A percentile compares a stretch with the other conserved stretches of the same genome.
Evolutionary conservation across 2,797 vertebrate genomes (phyloP).

Genomic region (Rhinophrynus dorsalis): DNA sequence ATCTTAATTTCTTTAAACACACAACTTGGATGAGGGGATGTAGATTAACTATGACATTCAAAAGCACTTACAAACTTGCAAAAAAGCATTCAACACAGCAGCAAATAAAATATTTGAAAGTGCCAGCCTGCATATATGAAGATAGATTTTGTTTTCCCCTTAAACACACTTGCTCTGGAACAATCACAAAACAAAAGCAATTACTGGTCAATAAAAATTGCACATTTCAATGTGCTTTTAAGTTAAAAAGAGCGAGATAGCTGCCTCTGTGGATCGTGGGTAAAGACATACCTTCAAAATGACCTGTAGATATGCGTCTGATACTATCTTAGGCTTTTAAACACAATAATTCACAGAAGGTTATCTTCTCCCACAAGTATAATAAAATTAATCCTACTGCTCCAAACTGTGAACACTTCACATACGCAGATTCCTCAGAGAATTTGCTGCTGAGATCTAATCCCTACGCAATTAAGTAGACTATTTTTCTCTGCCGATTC

Average conservation of each 20-base stretch:
- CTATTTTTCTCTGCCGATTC: conserved; percentile 35
- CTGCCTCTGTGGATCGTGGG: conserved; percentile 49
- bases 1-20: conserved; percentile 22
- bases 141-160: not conserved
- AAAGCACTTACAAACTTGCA: not conserved
- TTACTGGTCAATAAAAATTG: conserved; percentile 45
- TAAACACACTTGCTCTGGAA: not conserved
- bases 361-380: conserved; percentile 44
- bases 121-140: not conserved
- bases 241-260: conserved; percentile 49
- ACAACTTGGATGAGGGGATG: not conserved
- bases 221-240: conserved; percentile 47
- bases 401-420: conserved; percentile 51
- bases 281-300: conserved; percentile 43
- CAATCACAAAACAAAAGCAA: conserved; percentile 48
- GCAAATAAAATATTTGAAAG: not conserved
- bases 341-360: conserved; percentile 13
- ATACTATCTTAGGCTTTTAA: conserved; percentile 50
- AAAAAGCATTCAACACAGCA: not conserved
- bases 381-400: conserved; percentile 50
- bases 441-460: conserved; percentile 53
- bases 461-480: conserved; percentile 57
- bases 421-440: conserved; percentile 38
- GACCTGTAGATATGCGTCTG: conserved; percentile 40
- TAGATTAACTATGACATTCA: conserved; percentile 8